Evolutionary conservation across 2,113 vertebrate species (phyloP).

Genomic region (Clarias magur): DNA sequence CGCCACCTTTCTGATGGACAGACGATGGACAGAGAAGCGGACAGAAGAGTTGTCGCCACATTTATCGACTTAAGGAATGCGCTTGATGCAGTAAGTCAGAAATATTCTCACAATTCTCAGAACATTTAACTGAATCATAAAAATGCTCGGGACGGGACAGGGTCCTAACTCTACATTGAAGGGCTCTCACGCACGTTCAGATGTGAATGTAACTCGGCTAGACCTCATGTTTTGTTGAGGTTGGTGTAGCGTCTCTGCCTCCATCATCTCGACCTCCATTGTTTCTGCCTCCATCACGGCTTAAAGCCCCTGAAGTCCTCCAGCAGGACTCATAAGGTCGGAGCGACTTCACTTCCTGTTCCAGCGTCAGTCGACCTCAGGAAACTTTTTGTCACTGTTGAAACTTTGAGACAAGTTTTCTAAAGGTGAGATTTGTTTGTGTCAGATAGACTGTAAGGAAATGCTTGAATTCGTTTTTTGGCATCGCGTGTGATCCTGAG

Average conservation of each 20-base stretch:
- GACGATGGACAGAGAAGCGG: neutral
- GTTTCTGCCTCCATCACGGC: too few relatives aligned
- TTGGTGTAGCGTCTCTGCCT: neutral
- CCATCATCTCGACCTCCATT: too few relatives aligned
- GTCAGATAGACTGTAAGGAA: neutral
- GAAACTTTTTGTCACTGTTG: neutral
- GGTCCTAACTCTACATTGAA: neutral
- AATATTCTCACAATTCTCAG: neutral
- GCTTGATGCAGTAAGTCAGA: neutral
- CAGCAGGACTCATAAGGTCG: neutral
- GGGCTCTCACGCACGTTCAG: neutral
- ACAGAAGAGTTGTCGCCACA: neutral
- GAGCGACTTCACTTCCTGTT: neutral
- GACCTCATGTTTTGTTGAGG: neutral
- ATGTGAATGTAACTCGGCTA: neutral
- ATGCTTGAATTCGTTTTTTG: neutral
- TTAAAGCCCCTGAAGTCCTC: too few relatives aligned
- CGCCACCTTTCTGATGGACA: too few relatives aligned
- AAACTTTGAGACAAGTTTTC: neutral
- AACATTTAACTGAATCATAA: neutral
- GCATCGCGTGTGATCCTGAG: neutral
- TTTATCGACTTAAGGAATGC: too few relatives aligned
- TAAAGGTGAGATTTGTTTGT: neutral
- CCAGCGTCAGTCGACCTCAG: neutral
- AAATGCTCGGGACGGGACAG: neutral